Evolutionary conservation across 2,888 invertebrate species (phyloP).

Genomic region (Lathronympha strigana): DNA sequence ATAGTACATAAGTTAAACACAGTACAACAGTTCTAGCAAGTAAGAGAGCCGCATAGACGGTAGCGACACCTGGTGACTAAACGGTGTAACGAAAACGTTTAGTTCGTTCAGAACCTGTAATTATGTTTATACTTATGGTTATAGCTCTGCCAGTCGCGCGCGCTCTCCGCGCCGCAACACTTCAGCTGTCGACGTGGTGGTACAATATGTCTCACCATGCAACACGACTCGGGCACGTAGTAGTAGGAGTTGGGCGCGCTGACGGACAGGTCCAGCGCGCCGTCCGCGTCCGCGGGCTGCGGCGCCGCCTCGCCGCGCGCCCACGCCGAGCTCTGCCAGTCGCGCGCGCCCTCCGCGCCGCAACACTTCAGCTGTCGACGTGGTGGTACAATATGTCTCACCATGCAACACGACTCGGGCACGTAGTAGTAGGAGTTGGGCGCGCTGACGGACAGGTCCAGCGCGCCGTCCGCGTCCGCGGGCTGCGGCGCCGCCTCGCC

Average conservation of each 20-base stretch:
- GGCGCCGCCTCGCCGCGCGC: slow-evolving; percentile 49
- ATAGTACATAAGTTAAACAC: too few species aligned
- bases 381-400: too few species aligned
- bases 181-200: too few species aligned
- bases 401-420: slow-evolving; percentile 59
- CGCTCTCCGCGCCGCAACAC: too few species aligned
- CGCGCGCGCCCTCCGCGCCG: slow-evolving; percentile 96
- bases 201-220: too few species aligned
- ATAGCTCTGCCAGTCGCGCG: too few species aligned
- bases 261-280: slow-evolving; percentile 67
- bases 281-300: slow-evolving; percentile 33
- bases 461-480: slow-evolving; percentile 45
- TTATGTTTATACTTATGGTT: too few species aligned
- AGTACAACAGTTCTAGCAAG: too few species aligned
- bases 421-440: slow-evolving; percentile 64
- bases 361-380: slow-evolving; percentile 85
- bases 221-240: slow-evolving; percentile 64
- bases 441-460: slow-evolving; percentile 71
- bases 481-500: slow-evolving; percentile 39
- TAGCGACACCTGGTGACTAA: too few species aligned
- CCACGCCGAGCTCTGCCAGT: slow-evolving; percentile 87
- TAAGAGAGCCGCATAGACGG: too few species aligned
- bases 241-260: slow-evolving; percentile 64
- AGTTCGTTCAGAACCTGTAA: too few species aligned
- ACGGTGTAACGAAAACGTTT: too few species aligned